Evolutionary conservation across 2,113 vertebrate species (phyloP), one percentile per base, ranked within the genome.

Genomic region (Odobenus rosmarus): DNA sequence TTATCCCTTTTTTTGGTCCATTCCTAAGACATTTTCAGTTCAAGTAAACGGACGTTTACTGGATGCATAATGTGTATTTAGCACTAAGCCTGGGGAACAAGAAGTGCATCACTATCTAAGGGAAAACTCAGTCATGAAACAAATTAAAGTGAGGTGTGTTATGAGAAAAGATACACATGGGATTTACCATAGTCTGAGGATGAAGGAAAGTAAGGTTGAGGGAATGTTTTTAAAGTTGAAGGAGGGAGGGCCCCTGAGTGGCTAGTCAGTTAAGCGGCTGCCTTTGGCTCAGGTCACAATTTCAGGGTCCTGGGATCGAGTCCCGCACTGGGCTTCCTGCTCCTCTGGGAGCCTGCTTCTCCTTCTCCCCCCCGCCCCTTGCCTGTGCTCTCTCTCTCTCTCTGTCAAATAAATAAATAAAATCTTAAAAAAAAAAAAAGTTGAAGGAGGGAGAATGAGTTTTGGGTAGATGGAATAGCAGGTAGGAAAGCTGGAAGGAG

Each of bases 41-140:
- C 57, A 81, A 1, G 71, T 97, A 87, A 89, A 28, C 93, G 53
- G 59, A 53, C 85, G 36, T 36, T 94, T 90, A 72, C 26, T 87
- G 67, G 86, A 51, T 91, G 13, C 5, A 15, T 91, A 80, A n/a
- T 91, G 67, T 42, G 15, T 79, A 18, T 87, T 94, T 15, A 94
- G 59, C 18, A 82, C 46, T 59, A 79, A 96, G 49, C 42, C 59
- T 64, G 57, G 51, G 95, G 31, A 96, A 86, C 9, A 87, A 72
- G 74, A 72, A 80, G 57, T 15, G 39, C 31, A 49, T 83, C 46
- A 24, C 19, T 77, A 9, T 72, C 19, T 95, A 93, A 39, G 92
- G 62, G 59, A 74, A 94, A 55, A 69, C 51, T 80, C 16, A 93
- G 61, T 92, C 49, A 9, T 69, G 71, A 95, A 95, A 95, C 24